Conservation (phyloP, 2,113 vertebrate species). For the Meleagris gallopavo region DNA sequence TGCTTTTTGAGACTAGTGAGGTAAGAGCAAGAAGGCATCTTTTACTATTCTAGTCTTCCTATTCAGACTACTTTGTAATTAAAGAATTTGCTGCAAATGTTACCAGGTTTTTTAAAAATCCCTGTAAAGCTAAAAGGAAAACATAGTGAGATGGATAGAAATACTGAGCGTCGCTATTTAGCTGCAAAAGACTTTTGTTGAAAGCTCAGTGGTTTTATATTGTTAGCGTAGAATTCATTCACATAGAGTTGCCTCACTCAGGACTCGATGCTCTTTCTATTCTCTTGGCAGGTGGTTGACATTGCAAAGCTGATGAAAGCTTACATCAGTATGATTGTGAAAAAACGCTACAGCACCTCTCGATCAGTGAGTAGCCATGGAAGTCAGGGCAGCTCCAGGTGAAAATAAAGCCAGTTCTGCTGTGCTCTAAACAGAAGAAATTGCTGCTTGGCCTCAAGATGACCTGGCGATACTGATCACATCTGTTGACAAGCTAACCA, state of each 20-base stretch:
- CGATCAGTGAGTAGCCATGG: conserved; percentile 91
- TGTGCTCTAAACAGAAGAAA: neutral
- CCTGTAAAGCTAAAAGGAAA: neutral
- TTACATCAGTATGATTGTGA: conserved; percentile 99
- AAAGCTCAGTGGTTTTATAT: neutral
- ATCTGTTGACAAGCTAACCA: neutral
- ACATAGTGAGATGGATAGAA: neutral
- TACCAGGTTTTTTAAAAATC: neutral
- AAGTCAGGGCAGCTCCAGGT: conserved; percentile 89
- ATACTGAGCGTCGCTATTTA: neutral
- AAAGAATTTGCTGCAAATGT: neutral
- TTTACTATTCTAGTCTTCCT: neutral
- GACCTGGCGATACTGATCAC: neutral
- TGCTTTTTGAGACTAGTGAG: conserved; percentile 93
- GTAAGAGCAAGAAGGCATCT: conserved; percentile 71
- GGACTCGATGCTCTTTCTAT: neutral
- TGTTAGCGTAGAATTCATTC: neutral
- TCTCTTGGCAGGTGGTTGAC: conserved; percentile 89
- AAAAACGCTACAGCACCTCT: conserved; percentile 95
- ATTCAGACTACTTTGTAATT: neutral
- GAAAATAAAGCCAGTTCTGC: conserved; percentile 49
- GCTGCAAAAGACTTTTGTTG: neutral
- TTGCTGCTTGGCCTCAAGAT: neutral
- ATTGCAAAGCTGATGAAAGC: conserved; percentile 99
- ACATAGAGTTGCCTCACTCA: neutral